Evolutionary conservation across 2,888 invertebrate species (phyloP).

Genomic region (Allolobophora icterica): DNA sequence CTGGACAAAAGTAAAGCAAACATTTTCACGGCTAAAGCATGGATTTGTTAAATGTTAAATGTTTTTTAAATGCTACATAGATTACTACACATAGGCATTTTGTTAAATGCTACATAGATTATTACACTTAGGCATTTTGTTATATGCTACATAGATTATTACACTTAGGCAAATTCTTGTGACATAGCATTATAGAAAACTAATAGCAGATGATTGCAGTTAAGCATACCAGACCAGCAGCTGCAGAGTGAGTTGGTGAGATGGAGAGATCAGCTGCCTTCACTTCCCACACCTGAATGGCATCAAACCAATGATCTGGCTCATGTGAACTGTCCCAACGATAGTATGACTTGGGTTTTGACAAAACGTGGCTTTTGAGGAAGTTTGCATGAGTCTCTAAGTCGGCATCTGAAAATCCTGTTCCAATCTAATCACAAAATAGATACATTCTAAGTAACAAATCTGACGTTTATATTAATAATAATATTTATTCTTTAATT

Average conservation of each 20-base stretch:
- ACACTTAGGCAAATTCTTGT: not conserved
- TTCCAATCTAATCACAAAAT: slow-evolving; percentile 76
- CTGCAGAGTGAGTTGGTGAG: slow-evolving; percentile 91
- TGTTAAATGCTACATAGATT: too few relatives aligned
- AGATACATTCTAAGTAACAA: not conserved
- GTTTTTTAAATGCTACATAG: too few relatives aligned
- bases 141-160: not conserved
- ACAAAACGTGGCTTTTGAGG: slow-evolving; percentile 79
- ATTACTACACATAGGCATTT: not conserved
- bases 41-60: too few relatives aligned
- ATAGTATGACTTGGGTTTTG: slow-evolving; percentile 73
- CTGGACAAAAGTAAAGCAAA: slow-evolving; percentile 60
- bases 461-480: not conserved
- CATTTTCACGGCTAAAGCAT: not conserved
- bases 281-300: slow-evolving; percentile 91
- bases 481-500: too few relatives aligned
- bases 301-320: slow-evolving; percentile 67
- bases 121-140: not conserved
- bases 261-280: slow-evolving; percentile 96
- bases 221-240: slow-evolving; percentile 74
- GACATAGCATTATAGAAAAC: not conserved
- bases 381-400: slow-evolving; percentile 78
- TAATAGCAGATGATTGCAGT: not conserved
- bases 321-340: slow-evolving; percentile 68
- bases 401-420: slow-evolving; percentile 92